Evolutionary conservation across 2,113 vertebrate genomes (phyloP), one percentile per base, ranked within the genome.

Genomic region (Periophthalmodon schlosseri): DNA sequence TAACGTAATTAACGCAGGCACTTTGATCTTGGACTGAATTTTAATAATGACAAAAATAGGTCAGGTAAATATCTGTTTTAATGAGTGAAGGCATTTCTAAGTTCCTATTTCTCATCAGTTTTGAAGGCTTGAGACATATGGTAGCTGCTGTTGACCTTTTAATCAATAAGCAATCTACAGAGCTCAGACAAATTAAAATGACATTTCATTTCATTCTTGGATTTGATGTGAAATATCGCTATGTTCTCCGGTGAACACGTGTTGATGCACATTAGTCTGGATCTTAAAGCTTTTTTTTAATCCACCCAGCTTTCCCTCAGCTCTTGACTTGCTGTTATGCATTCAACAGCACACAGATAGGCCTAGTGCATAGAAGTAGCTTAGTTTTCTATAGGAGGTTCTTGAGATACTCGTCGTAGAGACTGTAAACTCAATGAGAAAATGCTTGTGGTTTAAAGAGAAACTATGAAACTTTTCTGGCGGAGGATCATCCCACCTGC

Each of bases 21-120:
- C 81, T 82, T 82, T 76, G 75, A 83, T 76, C 70, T 71, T n/a
- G 54, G 74, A 34, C 3, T 68, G 61, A 65, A 78, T 63, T 68
- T 23, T 50, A 60, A 54, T 74, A 54, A 69, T 69, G 20, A 13
- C 16, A 39, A 36, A 85, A 80, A 36, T 83, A 73, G 84, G 80
- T 83, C 84, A 61, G 69, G 67, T 71, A 75, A 80, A 75, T 57
- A 56, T 11, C 15, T 77, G 18, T 70, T 76, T 63, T n/a, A 44
- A 50, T 73, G 18, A 73, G 50, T 33, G 2, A 73, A 54, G 44
- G 34, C 28, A 61, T 84, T 70, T 56, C 15, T 58, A 47, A 63
- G 50, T 36, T 16, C 9, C 20, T 20, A 44, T 44, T 44, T 49
- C 33, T 20, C 60, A 71, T 70, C 28, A 49, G n/a, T 2, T 0